Base-by-base conservation (phyloP, 2,797 vertebrate species). In the Tragelaphus oryx region DNA sequence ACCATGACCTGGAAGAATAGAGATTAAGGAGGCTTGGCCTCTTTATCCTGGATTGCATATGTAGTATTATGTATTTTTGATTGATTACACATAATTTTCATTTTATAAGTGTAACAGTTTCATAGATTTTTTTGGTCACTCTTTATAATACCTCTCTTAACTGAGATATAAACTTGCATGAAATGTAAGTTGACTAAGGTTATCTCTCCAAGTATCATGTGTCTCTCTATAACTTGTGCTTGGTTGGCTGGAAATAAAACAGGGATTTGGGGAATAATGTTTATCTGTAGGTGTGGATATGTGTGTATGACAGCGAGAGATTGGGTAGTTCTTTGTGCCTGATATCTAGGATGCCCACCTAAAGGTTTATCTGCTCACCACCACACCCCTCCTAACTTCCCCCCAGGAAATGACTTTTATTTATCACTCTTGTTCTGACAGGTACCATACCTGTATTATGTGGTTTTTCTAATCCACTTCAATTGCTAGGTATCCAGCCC, bases 21-120 rank as follows among this genome's bases (percentile, higher is more conserved):
- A 78, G 3, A 79, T 28, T 28, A 52, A 60, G 4, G 37, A 84
- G 55, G 10, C 22, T 55, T 59, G 11, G 2, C 55, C 37, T 91
- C 52, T 83, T 74, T 68, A 68, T 62, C 54, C 79, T 94, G 44
- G n/a, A 16, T 80, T 94, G 18, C 80, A 9, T 94, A 33, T 20
- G 16, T 86, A 33, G 30, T 24, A 54, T 26, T 78, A 16, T 30
- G 8, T 81, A 50, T 37, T 89, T 93, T 87, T 81, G 2, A 75
- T 83, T 50, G 26, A 41, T 60, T 76, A 74, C 50, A 52, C 37
- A 91, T 88, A 37, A 26, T 52, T 92, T 87, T 85, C 17, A 83
- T 94, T 92, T 94, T 68, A 46, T 76, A 93, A 91, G 26, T 6
- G 44, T 81, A 89, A 78, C 12, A 59, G 7, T 94, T 78, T 81